Evolutionary conservation across 2,113 vertebrate genomes (phyloP).

Genomic region (Neodon shergylaensis): DNA sequence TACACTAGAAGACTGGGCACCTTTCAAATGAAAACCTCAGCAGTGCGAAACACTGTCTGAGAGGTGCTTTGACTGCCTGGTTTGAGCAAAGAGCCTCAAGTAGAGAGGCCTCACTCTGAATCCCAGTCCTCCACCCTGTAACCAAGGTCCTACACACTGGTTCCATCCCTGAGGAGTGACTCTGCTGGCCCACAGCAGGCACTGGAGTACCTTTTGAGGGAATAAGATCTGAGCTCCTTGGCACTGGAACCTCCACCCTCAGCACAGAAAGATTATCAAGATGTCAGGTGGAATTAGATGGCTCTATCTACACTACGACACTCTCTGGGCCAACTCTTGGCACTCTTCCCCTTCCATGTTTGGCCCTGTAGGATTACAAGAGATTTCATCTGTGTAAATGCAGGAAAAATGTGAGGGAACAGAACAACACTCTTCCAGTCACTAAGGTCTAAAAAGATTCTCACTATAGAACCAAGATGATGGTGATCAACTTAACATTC

Average conservation of each 20-base stretch:
- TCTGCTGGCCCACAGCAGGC: not conserved
- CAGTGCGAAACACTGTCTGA: not conserved
- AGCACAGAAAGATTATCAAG: not conserved
- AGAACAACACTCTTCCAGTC: slow-evolving; percentile 62
- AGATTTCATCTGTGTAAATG: slow-evolving; percentile 71
- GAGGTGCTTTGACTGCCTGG: not conserved
- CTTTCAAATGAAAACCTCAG: not conserved
- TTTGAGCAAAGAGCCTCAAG: not conserved
- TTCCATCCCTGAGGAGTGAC: not conserved
- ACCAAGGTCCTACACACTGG: not conserved
- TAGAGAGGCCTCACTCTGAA: not conserved
- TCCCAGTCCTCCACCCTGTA: not conserved
- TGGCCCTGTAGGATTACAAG: slow-evolving; percentile 60
- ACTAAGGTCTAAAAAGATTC: slow-evolving; percentile 36
- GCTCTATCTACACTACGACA: not conserved
- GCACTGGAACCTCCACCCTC: not conserved
- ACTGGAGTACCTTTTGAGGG: not conserved
- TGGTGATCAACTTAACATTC: slow-evolving; percentile 8
- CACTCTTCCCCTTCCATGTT: slow-evolving; percentile 2
- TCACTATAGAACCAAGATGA: slow-evolving; percentile 18
- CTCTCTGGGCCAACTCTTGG: slow-evolving; percentile 33
- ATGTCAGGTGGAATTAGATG: slow-evolving; percentile 19
- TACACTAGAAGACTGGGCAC: not conserved
- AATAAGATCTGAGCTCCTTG: not conserved
- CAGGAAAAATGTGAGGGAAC: slow-evolving; percentile 76